Evolutionary conservation across 1,140 invertebrate genomes (phyloP).

Genomic region (Pogonomyrmex barbatus): DNA sequence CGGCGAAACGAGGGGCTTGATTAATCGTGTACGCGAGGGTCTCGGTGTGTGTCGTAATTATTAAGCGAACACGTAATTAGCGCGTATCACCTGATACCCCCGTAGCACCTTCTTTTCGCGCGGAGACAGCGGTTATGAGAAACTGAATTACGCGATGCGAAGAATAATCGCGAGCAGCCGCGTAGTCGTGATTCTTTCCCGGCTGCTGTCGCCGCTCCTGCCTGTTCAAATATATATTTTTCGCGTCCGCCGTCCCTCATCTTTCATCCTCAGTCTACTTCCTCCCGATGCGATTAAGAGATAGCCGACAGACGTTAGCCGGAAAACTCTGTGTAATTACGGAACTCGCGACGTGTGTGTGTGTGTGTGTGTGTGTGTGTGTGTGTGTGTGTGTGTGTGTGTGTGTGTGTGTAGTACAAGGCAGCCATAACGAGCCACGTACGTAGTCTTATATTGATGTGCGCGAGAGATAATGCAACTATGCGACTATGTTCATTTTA

Average conservation of each 20-base stretch:
- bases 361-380: not conserved
- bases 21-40: constrained; percentile 61
- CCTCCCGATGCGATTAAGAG: constrained; percentile 56
- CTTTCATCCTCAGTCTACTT: constrained; percentile 30
- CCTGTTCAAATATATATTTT: constrained; percentile 49
- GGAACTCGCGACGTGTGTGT: constrained; percentile 10
- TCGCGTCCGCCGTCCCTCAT: constrained; percentile 19
- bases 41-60: constrained; percentile 56
- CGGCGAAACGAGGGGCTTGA: constrained; percentile 59
- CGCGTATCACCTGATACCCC: constrained; percentile 63
- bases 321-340: constrained; percentile 44
- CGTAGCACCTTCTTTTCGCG: constrained; percentile 18
- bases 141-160: constrained; percentile 65
- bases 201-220: not conserved
- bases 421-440: constrained; percentile 36
- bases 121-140: constrained; percentile 57
- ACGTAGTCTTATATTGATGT: constrained; percentile 27
- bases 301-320: constrained; percentile 55
- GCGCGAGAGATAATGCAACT: constrained; percentile 26
- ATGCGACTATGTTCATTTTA: constrained; percentile 30
- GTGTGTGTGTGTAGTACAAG: not conserved
- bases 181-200: constrained; percentile 34
- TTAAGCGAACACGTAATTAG: constrained; percentile 70
- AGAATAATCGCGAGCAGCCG: constrained; percentile 23
- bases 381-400: not conserved